A percentile compares a stretch with the other conserved stretches of the same genome.
Conservation (phyloP, 2,888 invertebrate species). For the Brachypalpus laphriformis region DNA sequence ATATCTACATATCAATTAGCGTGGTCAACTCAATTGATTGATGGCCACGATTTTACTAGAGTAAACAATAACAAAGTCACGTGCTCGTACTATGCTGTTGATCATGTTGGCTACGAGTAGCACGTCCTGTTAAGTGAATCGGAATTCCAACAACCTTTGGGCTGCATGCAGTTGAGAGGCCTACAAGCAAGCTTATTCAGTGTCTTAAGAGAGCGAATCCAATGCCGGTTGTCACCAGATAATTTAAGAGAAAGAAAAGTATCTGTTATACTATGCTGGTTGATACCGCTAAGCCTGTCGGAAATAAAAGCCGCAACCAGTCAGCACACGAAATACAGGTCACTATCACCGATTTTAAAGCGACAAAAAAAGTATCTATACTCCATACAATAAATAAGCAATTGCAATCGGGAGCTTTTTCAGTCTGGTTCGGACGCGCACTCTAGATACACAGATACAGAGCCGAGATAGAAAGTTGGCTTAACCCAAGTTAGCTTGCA, state of each 20-base stretch:
- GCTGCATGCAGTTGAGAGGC: too few relatives aligned
- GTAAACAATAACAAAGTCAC: conserved; percentile 65
- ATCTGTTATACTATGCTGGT: conserved; percentile 25
- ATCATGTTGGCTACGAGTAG: too few relatives aligned
- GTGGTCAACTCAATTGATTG: not conserved
- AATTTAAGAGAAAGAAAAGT: conserved; percentile 5
- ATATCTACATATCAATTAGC: conserved; percentile 49
- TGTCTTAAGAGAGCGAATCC: conserved; percentile 14
- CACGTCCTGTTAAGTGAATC: not conserved
- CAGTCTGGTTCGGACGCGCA: conserved; percentile 68
- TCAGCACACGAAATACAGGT: conserved; percentile 35
- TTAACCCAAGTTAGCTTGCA: conserved; percentile 27
- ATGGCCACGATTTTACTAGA: not conserved
- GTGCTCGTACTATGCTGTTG: not conserved
- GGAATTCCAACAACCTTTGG: not conserved
- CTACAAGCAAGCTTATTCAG: not conserved
- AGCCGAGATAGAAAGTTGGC: conserved; percentile 44
- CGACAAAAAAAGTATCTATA: conserved; percentile 24
- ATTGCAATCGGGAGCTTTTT: conserved; percentile 59
- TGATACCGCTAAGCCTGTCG: conserved; percentile 25
- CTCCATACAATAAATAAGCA: conserved; percentile 62
- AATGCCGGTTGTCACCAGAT: not conserved
- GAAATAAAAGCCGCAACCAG: conserved; percentile 35
- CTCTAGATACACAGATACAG: conserved; percentile 46
- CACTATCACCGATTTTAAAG: conserved; percentile 27